Conservation (phyloP, 2,888 invertebrate species). For the Rhodophaea formosa region DNA sequence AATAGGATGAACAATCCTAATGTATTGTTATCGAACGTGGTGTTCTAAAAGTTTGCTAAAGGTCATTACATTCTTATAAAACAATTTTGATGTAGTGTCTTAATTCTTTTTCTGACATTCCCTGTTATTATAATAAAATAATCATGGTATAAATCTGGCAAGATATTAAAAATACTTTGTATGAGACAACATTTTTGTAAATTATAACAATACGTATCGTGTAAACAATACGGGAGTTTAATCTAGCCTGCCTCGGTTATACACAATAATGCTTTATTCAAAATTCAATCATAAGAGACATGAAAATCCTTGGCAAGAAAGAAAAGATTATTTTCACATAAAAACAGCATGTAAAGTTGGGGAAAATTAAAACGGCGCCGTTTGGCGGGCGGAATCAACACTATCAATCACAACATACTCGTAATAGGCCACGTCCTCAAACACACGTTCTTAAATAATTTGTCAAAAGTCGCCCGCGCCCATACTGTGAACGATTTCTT, state of each 20-base stretch:
- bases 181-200: no score
- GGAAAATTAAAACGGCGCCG: slow-evolving; percentile 59
- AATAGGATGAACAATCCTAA: not conserved
- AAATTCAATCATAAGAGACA: not conserved
- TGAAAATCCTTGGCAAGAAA: not conserved
- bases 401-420: slow-evolving; percentile 76
- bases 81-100: no score
- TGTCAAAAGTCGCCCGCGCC: slow-evolving; percentile 70
- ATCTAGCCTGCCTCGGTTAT: no score
- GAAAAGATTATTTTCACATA: slow-evolving; percentile 34
- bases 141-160: no score
- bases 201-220: no score
- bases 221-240: no score
- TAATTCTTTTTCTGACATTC: no score
- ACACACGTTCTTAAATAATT: slow-evolving; percentile 80
- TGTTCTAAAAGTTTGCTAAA: no score
- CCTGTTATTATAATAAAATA: no score
- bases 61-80: no score
- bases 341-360: slow-evolving; percentile 41
- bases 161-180: no score
- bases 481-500: slow-evolving; percentile 51
- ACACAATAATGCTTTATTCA: no score
- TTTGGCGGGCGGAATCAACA: slow-evolving; percentile 62
- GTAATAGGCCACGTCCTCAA: slow-evolving; percentile 69
- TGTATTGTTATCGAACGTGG: not conserved